A percentile compares a stretch with the other conserved stretches of the same genome.
These are phyloP conservation scores for Drosophila setifemur DNA, from an alignment of 1,140 invertebrate species.

Conservation along the genomic window DNA sequence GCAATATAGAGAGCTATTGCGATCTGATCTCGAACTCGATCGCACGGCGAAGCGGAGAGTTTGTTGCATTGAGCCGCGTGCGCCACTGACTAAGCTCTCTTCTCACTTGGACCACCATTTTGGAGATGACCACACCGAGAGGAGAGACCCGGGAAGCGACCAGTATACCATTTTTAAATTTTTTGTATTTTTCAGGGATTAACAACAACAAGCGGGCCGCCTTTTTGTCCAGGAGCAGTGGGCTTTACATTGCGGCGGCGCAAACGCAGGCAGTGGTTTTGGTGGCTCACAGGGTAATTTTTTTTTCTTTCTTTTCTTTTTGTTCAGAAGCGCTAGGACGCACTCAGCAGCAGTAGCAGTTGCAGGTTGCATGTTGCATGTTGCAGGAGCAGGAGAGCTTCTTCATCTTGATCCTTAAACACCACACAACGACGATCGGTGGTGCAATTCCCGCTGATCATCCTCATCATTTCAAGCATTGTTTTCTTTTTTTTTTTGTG, in stretches of 20 bases:
- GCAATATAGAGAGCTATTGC: background rate
- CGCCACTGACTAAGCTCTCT: conserved; percentile 60
- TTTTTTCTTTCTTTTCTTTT: too few relatives aligned
- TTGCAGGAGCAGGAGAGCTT: conserved; percentile 30
- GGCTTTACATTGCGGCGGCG: conserved; percentile 59
- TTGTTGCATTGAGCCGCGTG: conserved; percentile 76
- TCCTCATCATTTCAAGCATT: conserved; percentile 25
- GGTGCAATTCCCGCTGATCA: background rate
- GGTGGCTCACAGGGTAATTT: too few relatives aligned
- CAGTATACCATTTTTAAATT: conserved; percentile 11
- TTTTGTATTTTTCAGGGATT: conserved; percentile 12
- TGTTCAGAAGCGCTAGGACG: conserved; percentile 48
- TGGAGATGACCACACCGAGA: conserved; percentile 25
- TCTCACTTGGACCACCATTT: conserved; percentile 35
- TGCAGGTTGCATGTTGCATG: too few relatives aligned
- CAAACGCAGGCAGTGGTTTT: conserved; percentile 47
- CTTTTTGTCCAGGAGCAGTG: conserved; percentile 61
- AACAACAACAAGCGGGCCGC: conserved; percentile 64
- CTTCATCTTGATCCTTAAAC: conserved; percentile 12
- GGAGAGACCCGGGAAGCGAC: conserved; percentile 26
- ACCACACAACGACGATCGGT: conserved; percentile 40
- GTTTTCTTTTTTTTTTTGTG: too few relatives aligned
- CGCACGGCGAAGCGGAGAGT: conserved; percentile 74
- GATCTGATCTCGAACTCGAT: conserved; percentile 22
- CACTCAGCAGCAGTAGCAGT: conserved; percentile 60